A percentile compares a stretch with the other conserved stretches of the same genome.
These are phyloP conservation scores for Rhea pennata DNA, from an alignment of 2,113 vertebrate species.

Conservation along the genomic window DNA sequence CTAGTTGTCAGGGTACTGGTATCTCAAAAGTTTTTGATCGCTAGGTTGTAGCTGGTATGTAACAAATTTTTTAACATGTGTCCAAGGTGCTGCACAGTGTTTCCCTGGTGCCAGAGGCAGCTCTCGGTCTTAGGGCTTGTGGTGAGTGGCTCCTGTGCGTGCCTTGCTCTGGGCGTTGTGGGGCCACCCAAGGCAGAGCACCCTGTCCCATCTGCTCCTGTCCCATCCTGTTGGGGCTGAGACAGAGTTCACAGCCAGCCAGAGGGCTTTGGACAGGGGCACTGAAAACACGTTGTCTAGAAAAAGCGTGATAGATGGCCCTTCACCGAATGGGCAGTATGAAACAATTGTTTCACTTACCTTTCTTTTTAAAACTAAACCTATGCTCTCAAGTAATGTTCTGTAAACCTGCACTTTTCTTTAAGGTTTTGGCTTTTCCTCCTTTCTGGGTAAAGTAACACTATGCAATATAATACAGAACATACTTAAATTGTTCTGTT, in stretches of 20 bases:
- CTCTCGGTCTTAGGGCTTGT: accelerated
- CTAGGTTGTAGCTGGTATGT: neutral
- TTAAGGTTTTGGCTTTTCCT: too few relatives aligned
- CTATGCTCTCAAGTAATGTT: accelerated
- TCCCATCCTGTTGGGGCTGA: accelerated
- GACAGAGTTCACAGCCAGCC: accelerated
- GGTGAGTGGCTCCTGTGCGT: accelerated
- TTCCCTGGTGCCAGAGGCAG: neutral
- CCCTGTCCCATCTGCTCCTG: too few relatives aligned
- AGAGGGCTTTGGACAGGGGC: neutral
- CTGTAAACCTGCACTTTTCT: accelerated
- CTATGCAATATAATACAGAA: accelerated
- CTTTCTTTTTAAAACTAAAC: accelerated
- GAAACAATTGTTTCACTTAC: accelerated
- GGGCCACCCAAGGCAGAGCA: too few relatives aligned
- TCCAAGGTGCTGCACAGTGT: accelerated
- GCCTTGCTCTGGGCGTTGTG: neutral
- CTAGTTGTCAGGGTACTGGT: neutral
- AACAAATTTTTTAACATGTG: accelerated
- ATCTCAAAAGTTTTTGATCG: accelerated
- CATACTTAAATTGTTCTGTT: accelerated
- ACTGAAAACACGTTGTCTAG: accelerated
- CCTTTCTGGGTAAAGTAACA: too few relatives aligned
- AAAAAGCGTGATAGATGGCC: accelerated
- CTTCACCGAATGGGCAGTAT: accelerated